A percentile compares a stretch with the other conserved stretches of the same genome.
These are phyloP conservation scores for Rousettus madagascariensis DNA, from an alignment of 2,797 vertebrate genomes.

Conservation along the genomic window DNA sequence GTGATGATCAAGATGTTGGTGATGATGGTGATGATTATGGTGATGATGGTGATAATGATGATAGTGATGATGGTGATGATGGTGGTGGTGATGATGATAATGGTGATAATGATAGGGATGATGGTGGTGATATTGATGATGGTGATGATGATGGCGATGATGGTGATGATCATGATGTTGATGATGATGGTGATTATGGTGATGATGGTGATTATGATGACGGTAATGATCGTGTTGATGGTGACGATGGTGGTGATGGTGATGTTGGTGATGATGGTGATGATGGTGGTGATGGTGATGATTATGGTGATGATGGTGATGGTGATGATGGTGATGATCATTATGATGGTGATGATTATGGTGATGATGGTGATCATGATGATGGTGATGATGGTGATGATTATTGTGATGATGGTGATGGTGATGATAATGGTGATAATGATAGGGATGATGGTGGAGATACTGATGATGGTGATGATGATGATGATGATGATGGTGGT, in stretches of 20 bases:
- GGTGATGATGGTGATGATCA: neutral
- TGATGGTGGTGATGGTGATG: accelerated
- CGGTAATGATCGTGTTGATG: neutral
- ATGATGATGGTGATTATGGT: neutral
- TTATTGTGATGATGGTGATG: neutral
- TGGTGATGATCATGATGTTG: no score
- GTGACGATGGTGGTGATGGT: neutral
- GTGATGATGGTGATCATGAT: accelerated
- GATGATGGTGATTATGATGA: neutral
- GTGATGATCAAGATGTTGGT: neutral
- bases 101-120: neutral
- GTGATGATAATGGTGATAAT: no score
- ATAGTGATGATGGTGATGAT: neutral
- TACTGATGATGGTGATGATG: neutral
- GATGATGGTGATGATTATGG: neutral
- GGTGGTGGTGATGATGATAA: neutral
- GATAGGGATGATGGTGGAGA: accelerated
- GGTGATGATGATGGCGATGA: no score
- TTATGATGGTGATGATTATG: accelerated
- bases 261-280: no score
- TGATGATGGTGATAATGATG: neutral
- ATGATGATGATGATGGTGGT: neutral
- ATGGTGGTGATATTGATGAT: neutral
- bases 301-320: neutral
- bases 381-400: neutral